A percentile compares a stretch with the other conserved stretches of the same genome.
phyloP scores from a whole-genome alignment of 2,113 vertebrate species.

The Sprattus sprattus region DNA sequence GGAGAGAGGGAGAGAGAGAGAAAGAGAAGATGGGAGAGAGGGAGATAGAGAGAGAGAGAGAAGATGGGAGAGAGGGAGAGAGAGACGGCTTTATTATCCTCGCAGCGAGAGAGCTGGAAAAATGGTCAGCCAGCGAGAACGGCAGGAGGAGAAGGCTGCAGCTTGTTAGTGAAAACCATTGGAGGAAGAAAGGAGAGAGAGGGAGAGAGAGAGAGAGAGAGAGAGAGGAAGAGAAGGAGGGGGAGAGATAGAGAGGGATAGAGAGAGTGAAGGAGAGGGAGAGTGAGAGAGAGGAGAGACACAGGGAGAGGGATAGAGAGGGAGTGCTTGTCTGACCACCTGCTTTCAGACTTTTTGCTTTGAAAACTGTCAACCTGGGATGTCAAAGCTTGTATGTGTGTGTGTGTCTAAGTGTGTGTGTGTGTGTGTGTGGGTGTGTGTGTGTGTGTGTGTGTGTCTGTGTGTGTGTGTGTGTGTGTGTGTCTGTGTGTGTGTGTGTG shows the following conservation, averaged over 20 bases:
- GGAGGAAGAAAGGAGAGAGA: background rate
- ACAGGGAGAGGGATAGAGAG: background rate
- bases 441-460: slow-evolving; percentile 25
- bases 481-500: no score
- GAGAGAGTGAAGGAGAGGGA: background rate
- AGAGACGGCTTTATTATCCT: background rate
- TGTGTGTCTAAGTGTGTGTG: no score
- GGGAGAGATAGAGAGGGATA: background rate
- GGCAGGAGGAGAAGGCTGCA: background rate
- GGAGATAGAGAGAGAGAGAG: background rate
- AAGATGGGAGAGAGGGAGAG: background rate
- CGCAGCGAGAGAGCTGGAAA: background rate
- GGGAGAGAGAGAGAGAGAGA: background rate
- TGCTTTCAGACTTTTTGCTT: background rate
- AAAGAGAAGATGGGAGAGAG: background rate
- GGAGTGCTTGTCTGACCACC: background rate
- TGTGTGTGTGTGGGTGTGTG: slow-evolving; percentile 20
- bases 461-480: no score
- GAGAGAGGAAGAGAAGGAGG: background rate
- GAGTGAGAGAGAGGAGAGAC: background rate
- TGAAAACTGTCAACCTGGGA: background rate
- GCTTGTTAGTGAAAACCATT: background rate
- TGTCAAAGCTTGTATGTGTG: background rate
- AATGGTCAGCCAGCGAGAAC: background rate
- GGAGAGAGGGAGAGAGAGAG: background rate